Evolutionary conservation across 2,888 invertebrate species (phyloP).

Genomic region (Syrphus vitripennis): DNA sequence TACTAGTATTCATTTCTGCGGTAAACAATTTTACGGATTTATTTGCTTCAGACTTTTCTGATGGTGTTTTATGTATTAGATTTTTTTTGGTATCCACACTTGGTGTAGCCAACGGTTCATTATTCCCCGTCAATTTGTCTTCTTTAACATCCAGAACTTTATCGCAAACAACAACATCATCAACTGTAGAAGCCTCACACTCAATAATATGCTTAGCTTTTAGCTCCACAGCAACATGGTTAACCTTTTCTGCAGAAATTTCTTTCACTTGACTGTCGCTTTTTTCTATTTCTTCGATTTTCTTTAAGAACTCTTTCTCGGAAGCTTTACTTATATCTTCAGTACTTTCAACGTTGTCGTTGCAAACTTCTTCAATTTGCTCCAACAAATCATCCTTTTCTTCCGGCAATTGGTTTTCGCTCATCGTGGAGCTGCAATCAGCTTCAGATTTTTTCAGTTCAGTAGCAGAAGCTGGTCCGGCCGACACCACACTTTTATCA

Average conservation of each 20-base stretch:
- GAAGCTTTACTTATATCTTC: conserved; percentile 63
- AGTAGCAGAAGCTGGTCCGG: not conserved
- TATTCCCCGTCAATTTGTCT: not conserved
- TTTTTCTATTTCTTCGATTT: conserved; percentile 66
- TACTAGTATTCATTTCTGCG: not conserved
- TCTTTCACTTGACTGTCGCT: not conserved
- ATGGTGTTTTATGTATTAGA: not conserved
- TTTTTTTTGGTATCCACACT: conserved; percentile 17
- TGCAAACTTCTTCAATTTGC: conserved; percentile 71
- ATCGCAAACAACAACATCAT: conserved; percentile 48
- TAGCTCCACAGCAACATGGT: conserved; percentile 6
- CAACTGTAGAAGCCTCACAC: conserved; percentile 34
- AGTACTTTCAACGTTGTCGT: conserved; percentile 47
- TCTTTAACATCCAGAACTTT: conserved; percentile 36
- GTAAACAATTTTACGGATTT: too few relatives aligned
- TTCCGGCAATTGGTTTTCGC: not conserved
- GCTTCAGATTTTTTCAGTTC: conserved; percentile 43
- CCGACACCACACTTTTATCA: conserved; percentile 5
- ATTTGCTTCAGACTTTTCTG: not conserved
- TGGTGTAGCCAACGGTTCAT: conserved; percentile 5
- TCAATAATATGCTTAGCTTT: conserved; percentile 39
- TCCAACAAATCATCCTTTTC: conserved; percentile 67
- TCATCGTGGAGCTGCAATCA: conserved; percentile 48
- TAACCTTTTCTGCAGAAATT: not conserved
- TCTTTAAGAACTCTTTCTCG: conserved; percentile 71